Evolutionary conservation across 2,797 vertebrate genomes (phyloP), one percentile per base, ranked within the genome.

Genomic region (Eulemur coronatus): DNA sequence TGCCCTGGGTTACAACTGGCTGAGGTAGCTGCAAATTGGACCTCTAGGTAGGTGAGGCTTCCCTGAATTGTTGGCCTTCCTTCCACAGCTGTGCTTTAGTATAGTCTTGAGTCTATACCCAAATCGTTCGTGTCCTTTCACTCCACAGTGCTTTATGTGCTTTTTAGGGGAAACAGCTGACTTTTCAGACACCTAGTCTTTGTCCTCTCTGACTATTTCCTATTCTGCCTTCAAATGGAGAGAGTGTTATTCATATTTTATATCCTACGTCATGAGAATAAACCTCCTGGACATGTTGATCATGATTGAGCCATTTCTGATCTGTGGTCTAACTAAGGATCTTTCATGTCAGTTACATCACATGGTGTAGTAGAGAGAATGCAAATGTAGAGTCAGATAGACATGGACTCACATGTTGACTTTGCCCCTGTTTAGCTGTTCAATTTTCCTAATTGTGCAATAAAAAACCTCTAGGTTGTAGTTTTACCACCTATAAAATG

Each of bases 141-240:
- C 50, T 93, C 22, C 20, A 70, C 28, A 26, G 61, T 89, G 24
- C 33, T 92, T 75, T 75, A 7, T 57, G 22, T 90, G 6, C 35
- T 89, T 84, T 79, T 28, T 46, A 61, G 24, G 35, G 55, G 30
- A 91, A 94, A 76, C 28, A 57, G 28, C 8, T 69, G 80, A 38
- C 30, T 82, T 84, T n/a, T 13, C 57, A 94, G 84, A 15, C 4
- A 65, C 41, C 1, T 52, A 15, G 13, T 94, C 35, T 91, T 73
- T 3, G 4, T 35, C 20, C 12, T 33, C 59, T 96, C 57, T 87
- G 41, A 33, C 41, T 92, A 1, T 76, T 69, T 96, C 33, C 26
- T 75, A 24, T 89, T 97, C 41, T 91, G 33, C 26, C 35, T 84
- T 97, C 28, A 80, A 50, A 91, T 69, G 59, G 89, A 81, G 89